A percentile compares a stretch with the other conserved stretches of the same genome.
These are phyloP conservation scores for Miltochrista miniata DNA, from an alignment of 2,888 invertebrate species.

Conservation along the genomic window DNA sequence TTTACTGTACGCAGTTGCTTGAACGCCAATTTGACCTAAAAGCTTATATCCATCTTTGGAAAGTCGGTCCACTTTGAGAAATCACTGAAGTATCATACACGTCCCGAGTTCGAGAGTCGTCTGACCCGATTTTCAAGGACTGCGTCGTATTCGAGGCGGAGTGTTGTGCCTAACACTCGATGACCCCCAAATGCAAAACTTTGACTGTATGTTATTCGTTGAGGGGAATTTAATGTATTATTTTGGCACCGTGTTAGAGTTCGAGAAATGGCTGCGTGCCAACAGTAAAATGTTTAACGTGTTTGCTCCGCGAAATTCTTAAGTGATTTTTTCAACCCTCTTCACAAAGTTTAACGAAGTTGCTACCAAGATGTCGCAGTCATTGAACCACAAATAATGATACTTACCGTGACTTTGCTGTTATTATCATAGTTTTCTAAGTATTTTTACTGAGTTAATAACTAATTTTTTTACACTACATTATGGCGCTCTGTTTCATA, in stretches of 20 bases:
- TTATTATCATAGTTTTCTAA: too few relatives aligned
- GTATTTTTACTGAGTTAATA: too few relatives aligned
- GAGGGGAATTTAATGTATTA: constrained; percentile 76
- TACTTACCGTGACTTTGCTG: constrained; percentile 14
- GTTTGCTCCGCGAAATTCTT: constrained; percentile 64
- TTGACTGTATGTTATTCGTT: constrained; percentile 62
- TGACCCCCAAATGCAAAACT: constrained; percentile 55
- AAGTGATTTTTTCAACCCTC: constrained; percentile 75
- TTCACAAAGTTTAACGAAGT: constrained; percentile 70
- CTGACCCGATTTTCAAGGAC: constrained; percentile 69
- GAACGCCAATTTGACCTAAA: constrained; percentile 72
- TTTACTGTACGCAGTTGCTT: constrained; percentile 64
- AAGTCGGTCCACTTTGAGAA: constrained; percentile 73
- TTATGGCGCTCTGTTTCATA: too few relatives aligned
- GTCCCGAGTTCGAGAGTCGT: constrained; percentile 52
- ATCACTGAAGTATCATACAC: constrained; percentile 67
- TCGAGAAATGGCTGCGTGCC: constrained; percentile 64
- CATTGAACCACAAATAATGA: constrained; percentile 67
- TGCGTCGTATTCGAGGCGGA: constrained; percentile 41
- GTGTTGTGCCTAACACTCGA: constrained; percentile 46
- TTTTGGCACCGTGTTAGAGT: constrained; percentile 73
- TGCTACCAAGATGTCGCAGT: constrained; percentile 65
- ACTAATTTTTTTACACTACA: too few relatives aligned
- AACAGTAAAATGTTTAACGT: constrained; percentile 75
- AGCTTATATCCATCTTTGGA: constrained; percentile 76